These are phyloP conservation scores for Heterochromis multidens DNA, from an alignment of 2,113 vertebrate species.

Conservation along the genomic window DNA sequence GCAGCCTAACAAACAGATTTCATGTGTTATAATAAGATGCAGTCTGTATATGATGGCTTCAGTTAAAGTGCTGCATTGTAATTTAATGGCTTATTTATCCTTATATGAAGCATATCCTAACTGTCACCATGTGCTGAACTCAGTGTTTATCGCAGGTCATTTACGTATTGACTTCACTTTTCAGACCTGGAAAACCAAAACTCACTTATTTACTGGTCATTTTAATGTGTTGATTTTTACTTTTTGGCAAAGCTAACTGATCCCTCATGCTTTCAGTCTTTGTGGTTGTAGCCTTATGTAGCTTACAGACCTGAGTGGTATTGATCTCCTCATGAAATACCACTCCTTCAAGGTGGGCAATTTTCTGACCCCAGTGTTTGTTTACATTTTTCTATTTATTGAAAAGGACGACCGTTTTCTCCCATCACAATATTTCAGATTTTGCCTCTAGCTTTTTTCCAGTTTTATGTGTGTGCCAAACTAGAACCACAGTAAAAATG, in stretches of 20 bases:
- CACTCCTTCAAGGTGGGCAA: not conserved
- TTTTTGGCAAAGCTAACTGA: not conserved
- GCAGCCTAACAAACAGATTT: not conserved
- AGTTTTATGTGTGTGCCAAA: not conserved
- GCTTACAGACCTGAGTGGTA: not conserved
- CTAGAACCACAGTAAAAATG: not conserved
- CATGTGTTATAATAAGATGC: too few relatives aligned
- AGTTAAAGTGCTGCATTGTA: too few relatives aligned
- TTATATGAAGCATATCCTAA: not conserved
- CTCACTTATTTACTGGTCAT: too few relatives aligned
- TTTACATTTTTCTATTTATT: not conserved
- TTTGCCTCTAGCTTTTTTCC: not conserved
- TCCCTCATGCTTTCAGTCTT: not conserved
- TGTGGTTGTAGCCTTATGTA: not conserved
- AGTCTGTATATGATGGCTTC: too few relatives aligned
- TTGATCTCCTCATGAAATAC: not conserved
- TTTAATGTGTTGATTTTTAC: too few relatives aligned
- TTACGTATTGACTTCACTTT: not conserved
- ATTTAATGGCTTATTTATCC: not conserved
- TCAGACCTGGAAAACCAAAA: too few relatives aligned
- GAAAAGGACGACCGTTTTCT: not conserved
- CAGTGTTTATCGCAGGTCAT: not conserved
- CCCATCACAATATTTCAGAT: not conserved
- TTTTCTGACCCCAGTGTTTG: not conserved
- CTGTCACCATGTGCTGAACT: not conserved